Base-by-base conservation (phyloP, 2,888 invertebrate genomes). In the Ditula angustiorana region DNA sequence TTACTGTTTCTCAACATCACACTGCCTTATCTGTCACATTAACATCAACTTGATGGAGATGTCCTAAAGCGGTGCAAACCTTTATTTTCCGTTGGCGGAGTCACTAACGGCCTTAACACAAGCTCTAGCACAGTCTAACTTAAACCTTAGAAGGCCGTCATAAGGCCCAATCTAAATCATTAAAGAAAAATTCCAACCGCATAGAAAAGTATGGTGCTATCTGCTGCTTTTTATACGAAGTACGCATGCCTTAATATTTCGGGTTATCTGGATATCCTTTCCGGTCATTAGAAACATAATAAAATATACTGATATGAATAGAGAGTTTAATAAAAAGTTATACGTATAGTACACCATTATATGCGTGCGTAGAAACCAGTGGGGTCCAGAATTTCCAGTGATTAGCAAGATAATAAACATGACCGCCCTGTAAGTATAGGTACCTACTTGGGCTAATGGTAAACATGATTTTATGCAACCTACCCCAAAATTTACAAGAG, bases 1-100 rank as follows among this genome's bases (percentile, higher is more conserved):
- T 64, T 58, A 59, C 47, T 59, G 64, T 64, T 59, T 64, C 64
- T 59, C 59, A 64, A 64, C 83, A 84, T 85, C 76, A 77, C 74
- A 74, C 74, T 72, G 74, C 74, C 75, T 88, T 90, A 90, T 90
- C 89, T 77, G 71, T 70, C 68, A 74, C 72, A 82, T 79, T 81
- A 83, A 85, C 85, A 88, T 88, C 87, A 85, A 75, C 77, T 76
- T 69, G 71, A 76, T 76, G 67, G 71, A 79, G 79, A 78, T 77
- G 74, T 71, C 69, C 69, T 65, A 69, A 63, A 58, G 33, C 26
- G 44, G 49, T 19, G 16, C 56, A 49, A 62, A 41, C 28, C 30
- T 56, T 11, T 37, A 44, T 63, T 33, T 63, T 21, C 63, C 11
- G 50, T 21, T 41, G 33, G 13, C 13, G 16, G 24, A 7, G 10